Conservation (phyloP, 2,113 vertebrate genomes). For the Otus sunia region DNA sequence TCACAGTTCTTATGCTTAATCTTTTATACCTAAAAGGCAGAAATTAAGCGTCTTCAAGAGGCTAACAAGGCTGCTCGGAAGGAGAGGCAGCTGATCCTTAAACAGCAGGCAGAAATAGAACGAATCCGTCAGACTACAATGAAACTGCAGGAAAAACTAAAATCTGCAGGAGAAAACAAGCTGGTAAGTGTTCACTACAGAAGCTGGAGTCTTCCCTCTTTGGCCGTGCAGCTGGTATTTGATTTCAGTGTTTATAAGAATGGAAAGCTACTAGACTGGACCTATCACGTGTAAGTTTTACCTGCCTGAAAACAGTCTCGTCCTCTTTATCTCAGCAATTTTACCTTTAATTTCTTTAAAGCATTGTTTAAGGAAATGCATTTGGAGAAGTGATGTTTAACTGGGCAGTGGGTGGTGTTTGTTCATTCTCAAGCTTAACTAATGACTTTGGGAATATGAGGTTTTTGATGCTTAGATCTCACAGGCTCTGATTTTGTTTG, state of each 20-base stretch:
- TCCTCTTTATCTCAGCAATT: not conserved
- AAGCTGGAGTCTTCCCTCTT: not conserved
- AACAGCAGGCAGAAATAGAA: constrained; percentile 95
- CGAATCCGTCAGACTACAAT: constrained; percentile 91
- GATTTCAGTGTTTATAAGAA: not conserved
- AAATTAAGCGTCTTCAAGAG: constrained; percentile 96
- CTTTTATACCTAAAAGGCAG: constrained; percentile 79
- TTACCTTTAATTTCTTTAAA: not conserved
- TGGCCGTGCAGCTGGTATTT: not conserved
- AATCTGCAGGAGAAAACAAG: constrained; percentile 82
- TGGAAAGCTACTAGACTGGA: not conserved
- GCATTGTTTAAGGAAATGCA: not conserved
- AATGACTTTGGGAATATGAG: not conserved
- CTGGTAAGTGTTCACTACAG: constrained; percentile 68
- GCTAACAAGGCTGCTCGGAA: constrained; percentile 93
- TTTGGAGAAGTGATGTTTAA: not conserved
- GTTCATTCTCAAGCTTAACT: not conserved
- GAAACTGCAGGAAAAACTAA: constrained; percentile 90
- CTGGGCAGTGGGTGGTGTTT: not conserved
- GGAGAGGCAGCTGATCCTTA: constrained; percentile 93
- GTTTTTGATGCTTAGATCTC: not conserved
- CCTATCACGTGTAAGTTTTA: not conserved
- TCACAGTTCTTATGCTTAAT: not conserved
- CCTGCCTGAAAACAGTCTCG: not conserved
- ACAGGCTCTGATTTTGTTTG: not conserved